Evolutionary conservation across 2,113 vertebrate species (phyloP).

Genomic region (Tiliqua scincoides): DNA sequence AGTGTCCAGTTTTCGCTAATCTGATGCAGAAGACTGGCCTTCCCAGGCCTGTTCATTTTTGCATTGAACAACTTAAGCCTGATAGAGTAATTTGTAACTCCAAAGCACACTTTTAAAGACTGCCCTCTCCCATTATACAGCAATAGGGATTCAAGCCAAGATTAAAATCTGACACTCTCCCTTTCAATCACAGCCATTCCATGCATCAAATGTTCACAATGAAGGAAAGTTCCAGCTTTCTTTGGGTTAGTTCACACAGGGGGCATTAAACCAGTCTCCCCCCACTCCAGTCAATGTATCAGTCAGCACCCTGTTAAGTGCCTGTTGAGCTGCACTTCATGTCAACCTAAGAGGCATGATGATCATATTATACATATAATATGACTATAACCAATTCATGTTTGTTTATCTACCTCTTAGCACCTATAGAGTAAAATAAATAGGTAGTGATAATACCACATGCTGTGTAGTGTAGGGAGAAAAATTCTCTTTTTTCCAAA

Average conservation of each 20-base stretch:
- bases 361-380: slow-evolving; percentile 22
- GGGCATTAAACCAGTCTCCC: background rate
- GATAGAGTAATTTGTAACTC: background rate
- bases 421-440: slow-evolving; percentile 79
- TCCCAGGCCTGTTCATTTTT: background rate
- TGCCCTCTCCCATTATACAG: background rate
- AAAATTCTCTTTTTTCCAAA: slow-evolving; percentile 84
- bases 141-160: slow-evolving; percentile 13
- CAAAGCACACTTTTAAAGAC: fast-evolving
- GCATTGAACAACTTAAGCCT: background rate
- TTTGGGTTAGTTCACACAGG: background rate
- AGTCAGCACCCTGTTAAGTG: slow-evolving; percentile 12
- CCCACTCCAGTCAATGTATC: background rate
- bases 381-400: slow-evolving; percentile 58
- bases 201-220: background rate
- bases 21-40: background rate
- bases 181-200: background rate
- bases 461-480: slow-evolving; percentile 86
- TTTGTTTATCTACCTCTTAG: slow-evolving; percentile 98
- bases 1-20: background rate
- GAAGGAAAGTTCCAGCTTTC: background rate
- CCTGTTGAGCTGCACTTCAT: background rate
- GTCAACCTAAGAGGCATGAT: background rate
- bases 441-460: slow-evolving; percentile 89
- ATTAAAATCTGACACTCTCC: background rate